Conservation (phyloP, 2,113 vertebrate species). For the Pteropus alecto region DNA sequence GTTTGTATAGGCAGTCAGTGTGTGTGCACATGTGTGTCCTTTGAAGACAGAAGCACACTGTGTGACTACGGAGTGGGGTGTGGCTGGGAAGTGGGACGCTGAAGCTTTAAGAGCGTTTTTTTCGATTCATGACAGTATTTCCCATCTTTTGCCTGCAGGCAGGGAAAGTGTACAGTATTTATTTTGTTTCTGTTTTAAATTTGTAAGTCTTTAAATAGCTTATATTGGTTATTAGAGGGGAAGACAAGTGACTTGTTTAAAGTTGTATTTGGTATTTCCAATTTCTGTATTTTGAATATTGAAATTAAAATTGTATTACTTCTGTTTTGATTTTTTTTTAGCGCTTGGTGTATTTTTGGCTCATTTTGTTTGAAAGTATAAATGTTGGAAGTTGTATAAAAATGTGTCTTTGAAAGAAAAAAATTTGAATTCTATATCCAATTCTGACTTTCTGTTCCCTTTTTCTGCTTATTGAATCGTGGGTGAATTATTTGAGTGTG, state of each 20-base stretch:
- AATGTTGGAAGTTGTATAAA: conserved; percentile 76
- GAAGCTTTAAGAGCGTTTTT: conserved; percentile 86
- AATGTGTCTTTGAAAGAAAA: conserved; percentile 75
- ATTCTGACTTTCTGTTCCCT: conserved; percentile 56
- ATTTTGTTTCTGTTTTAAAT: conserved; percentile 87
- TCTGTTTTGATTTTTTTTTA: conserved; percentile 83
- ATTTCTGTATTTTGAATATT: conserved; percentile 88
- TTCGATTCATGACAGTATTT: conserved; percentile 85
- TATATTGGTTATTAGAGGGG: conserved; percentile 83
- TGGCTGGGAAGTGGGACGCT: conserved; percentile 86
- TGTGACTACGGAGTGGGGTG: conserved; percentile 73
- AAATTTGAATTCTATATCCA: conserved; percentile 73
- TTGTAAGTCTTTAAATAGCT: conserved; percentile 88
- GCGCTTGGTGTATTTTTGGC: conserved; percentile 82
- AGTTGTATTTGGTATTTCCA: conserved; percentile 87
- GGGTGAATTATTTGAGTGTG: not conserved
- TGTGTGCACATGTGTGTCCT: conserved; percentile 72
- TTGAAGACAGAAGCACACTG: conserved; percentile 83
- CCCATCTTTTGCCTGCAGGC: conserved; percentile 90
- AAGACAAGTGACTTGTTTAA: conserved; percentile 86
- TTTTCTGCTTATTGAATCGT: conserved; percentile 47
- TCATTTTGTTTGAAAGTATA: conserved; percentile 76
- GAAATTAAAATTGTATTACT: conserved; percentile 88
- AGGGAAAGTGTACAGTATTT: conserved; percentile 91
- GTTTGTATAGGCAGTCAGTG: conserved; percentile 74